Percentiles rank a stretch among this genome's conserved stretches.
phyloP scores from a whole-genome alignment of 2,797 vertebrate species.

The Pseudotriccus pelzelni region DNA sequence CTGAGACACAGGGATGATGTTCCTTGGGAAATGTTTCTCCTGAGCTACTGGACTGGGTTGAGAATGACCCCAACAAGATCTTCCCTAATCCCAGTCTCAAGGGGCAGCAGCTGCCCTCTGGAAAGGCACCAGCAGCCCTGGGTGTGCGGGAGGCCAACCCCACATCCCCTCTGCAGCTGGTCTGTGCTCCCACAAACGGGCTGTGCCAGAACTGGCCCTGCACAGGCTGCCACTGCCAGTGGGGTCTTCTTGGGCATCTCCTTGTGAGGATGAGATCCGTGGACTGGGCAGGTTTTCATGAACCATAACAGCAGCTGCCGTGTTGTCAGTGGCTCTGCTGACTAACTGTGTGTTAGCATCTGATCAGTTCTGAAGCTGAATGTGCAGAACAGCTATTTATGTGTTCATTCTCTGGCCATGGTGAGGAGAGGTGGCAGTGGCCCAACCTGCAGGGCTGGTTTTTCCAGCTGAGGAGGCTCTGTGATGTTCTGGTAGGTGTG shows the following conservation, averaged over 20 bases:
- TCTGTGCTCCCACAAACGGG: not conserved
- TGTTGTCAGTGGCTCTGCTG: not conserved
- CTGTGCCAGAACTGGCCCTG: not conserved
- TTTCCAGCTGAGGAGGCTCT: not conserved
- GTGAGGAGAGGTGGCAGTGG: not conserved
- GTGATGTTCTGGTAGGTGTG: not conserved
- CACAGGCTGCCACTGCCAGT: not conserved
- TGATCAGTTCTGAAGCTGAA: not conserved
- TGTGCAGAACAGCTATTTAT: not conserved
- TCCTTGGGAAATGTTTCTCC: not conserved
- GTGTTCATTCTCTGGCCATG: not conserved
- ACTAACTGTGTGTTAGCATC: not conserved
- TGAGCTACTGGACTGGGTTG: not conserved
- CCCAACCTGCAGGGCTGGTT: not conserved
- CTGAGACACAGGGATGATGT: not conserved
- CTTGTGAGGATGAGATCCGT: not conserved
- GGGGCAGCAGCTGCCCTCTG: constrained; percentile 28
- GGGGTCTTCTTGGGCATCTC: not conserved
- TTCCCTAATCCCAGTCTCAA: not conserved
- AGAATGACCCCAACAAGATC: not conserved
- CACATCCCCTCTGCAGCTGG: not conserved
- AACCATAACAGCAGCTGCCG: not conserved
- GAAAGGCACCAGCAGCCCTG: not conserved
- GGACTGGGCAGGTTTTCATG: not conserved
- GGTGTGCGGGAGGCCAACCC: not conserved